Conservation (phyloP, 2,888 invertebrate genomes). For the Drosophila demipolita region DNA sequence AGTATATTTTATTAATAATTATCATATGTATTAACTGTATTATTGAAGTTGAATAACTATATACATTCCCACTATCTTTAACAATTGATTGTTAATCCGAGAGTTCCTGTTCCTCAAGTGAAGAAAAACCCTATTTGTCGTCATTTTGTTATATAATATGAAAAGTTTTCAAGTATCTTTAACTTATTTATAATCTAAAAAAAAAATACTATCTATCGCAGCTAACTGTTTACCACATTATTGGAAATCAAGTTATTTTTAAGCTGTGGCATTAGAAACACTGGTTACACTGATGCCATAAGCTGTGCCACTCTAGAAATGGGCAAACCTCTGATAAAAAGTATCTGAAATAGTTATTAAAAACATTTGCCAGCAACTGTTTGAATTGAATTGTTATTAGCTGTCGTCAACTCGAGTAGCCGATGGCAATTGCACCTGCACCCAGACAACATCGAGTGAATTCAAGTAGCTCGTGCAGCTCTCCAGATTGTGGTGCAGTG, state of each 20-base stretch:
- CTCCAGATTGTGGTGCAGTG: constrained; percentile 7
- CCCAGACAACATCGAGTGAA: constrained; percentile 24
- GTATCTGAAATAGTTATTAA: constrained; percentile 7
- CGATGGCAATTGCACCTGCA: constrained; percentile 42
- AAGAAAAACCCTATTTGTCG: not conserved
- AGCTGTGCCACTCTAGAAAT: constrained; percentile 1
- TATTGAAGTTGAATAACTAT: not conserved
- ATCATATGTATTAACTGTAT: no score
- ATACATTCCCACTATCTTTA: not conserved
- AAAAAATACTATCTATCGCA: not conserved
- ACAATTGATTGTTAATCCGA: constrained; percentile 20
- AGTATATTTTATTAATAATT: not conserved
- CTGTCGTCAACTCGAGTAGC: not conserved
- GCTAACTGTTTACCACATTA: constrained; percentile 3
- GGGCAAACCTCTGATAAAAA: constrained; percentile 17
- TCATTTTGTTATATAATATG: not conserved
- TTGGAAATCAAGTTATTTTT: constrained; percentile 28
- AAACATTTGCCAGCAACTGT: constrained; percentile 8
- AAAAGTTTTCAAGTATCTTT: not conserved
- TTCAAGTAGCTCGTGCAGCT: constrained; percentile 72
- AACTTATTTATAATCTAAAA: no score
- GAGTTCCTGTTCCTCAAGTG: constrained; percentile 6
- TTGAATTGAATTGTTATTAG: constrained; percentile 31
- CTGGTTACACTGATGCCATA: not conserved
- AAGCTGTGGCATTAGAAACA: constrained; percentile 31